Evolutionary conservation across 2,888 invertebrate genomes (phyloP).

Genomic region (Standfussiana lucernea): DNA sequence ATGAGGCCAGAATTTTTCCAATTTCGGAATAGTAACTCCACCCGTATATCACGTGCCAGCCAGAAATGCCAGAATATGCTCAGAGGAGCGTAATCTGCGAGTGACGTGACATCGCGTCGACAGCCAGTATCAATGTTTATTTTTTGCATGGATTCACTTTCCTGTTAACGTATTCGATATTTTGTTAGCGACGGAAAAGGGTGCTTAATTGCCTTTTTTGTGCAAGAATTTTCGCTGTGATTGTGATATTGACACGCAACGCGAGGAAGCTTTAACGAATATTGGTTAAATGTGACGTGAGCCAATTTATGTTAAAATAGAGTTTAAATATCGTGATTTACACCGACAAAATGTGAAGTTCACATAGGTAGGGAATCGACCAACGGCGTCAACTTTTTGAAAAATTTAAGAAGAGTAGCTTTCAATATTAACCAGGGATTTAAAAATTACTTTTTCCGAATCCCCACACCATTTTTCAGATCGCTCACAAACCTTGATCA

Average conservation of each 20-base stretch:
- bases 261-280: background rate
- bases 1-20: background rate
- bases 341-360: background rate
- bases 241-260: background rate
- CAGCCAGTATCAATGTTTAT: conserved; percentile 9
- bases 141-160: conserved; percentile 29
- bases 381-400: background rate
- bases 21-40: background rate
- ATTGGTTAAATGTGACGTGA: background rate
- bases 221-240: background rate
- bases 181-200: background rate
- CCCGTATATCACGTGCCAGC: background rate
- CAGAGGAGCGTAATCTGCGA: background rate
- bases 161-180: conserved; percentile 1
- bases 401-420: background rate
- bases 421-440: too few relatives aligned
- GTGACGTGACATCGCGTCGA: conserved; percentile 31
- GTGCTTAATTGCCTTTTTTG: conserved; percentile 3
- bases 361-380: background rate
- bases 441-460: too few relatives aligned
- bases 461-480: too few relatives aligned
- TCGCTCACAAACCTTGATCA: too few relatives aligned
- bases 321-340: background rate
- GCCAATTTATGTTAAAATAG: background rate
- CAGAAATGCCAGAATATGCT: background rate